Percentiles rank a stretch among this genome's conserved stretches.
Evolutionary conservation across 2,888 invertebrate species (phyloP).

Genomic region (Dioctria linearis): DNA sequence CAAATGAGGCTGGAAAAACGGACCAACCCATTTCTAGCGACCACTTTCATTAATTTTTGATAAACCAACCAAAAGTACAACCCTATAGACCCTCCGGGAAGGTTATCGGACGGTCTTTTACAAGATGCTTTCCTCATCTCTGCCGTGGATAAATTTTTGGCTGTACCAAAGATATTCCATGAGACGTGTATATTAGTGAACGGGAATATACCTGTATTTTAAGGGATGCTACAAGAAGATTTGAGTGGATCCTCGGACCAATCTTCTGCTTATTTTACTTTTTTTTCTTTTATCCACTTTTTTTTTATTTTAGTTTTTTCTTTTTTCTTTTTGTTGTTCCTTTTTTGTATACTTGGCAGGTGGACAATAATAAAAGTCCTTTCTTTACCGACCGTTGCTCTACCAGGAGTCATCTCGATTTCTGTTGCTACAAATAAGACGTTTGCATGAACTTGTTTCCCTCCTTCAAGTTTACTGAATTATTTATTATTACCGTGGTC

Average conservation of each 20-base stretch:
- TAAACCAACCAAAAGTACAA: slow-evolving; percentile 50
- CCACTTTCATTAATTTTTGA: slow-evolving; percentile 53
- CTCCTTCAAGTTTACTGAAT: slow-evolving; percentile 32
- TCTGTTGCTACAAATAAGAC: slow-evolving; percentile 48
- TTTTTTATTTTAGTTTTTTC: slow-evolving; percentile 19
- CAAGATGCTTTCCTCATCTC: slow-evolving; percentile 36
- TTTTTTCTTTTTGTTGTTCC: background rate
- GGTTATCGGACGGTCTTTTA: slow-evolving; percentile 46
- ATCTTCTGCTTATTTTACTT: slow-evolving; percentile 28
- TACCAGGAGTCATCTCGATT: slow-evolving; percentile 37
- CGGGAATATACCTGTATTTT: slow-evolving; percentile 42
- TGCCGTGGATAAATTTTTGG: slow-evolving; percentile 49
- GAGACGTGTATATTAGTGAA: slow-evolving; percentile 45
- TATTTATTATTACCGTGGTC: slow-evolving; percentile 44
- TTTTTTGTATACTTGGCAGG: slow-evolving; percentile 32
- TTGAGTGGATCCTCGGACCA: slow-evolving; percentile 48
- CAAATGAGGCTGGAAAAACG: slow-evolving; percentile 49
- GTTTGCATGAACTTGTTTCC: slow-evolving; percentile 42
- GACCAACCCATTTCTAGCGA: slow-evolving; percentile 49
- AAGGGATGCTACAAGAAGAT: slow-evolving; percentile 39
- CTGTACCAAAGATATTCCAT: slow-evolving; percentile 26
- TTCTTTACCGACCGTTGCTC: slow-evolving; percentile 18
- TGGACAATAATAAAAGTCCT: slow-evolving; percentile 52
- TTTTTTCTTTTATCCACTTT: slow-evolving; percentile 22
- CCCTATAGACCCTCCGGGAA: slow-evolving; percentile 35